Evolutionary conservation across 2,113 vertebrate genomes (phyloP).

Genomic region (Muscicapa adusta): DNA sequence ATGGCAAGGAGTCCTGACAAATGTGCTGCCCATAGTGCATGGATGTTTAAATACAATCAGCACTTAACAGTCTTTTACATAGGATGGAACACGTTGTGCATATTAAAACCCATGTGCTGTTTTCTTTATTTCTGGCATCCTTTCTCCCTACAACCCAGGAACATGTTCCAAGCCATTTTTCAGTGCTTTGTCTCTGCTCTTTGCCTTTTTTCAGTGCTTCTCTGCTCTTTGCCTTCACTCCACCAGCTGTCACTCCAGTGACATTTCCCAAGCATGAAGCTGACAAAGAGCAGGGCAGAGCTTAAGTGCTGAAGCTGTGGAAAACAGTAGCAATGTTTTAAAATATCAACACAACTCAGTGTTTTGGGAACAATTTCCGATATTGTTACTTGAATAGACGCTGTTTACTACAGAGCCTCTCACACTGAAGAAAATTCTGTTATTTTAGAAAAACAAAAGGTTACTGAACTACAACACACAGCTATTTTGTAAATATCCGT

Average conservation of each 20-base stretch:
- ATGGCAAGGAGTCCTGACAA: constrained; percentile 27
- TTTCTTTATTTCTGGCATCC: background rate
- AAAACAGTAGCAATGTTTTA: background rate
- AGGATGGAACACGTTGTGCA: background rate
- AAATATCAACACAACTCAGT: background rate
- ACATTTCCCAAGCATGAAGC: constrained; percentile 14
- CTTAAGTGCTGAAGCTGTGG: background rate
- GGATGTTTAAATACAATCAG: background rate
- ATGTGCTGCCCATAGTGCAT: background rate
- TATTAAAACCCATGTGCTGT: background rate
- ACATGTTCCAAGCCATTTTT: background rate
- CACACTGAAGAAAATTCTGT: background rate
- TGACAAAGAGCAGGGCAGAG: constrained; percentile 16
- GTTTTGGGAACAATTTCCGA: background rate
- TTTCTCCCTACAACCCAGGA: background rate
- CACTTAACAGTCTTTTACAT: background rate
- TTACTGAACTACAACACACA: background rate
- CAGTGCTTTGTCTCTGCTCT: background rate
- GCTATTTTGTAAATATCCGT: background rate
- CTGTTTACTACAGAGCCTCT: background rate
- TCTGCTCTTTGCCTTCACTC: background rate
- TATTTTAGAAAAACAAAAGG: background rate
- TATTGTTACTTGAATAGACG: background rate
- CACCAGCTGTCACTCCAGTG: constrained; percentile 14
- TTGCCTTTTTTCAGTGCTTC: background rate